Conservation (phyloP, 2,888 invertebrate genomes). For the Hemistola chrysoprasaria region DNA sequence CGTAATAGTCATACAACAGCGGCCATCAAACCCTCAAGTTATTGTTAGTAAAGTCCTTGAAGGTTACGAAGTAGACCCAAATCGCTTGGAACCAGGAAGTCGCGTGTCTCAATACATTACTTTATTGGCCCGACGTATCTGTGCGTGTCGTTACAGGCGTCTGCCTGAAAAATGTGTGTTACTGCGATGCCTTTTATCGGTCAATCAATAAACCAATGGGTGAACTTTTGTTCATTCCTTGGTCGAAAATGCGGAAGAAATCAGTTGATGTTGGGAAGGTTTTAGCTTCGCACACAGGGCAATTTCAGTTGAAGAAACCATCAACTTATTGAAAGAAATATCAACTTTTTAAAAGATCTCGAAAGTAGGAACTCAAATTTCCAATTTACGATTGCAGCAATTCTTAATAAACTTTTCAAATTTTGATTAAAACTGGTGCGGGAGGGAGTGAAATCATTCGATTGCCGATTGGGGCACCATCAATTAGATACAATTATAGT, state of each 20-base stretch:
- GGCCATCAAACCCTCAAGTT: slow-evolving; percentile 41
- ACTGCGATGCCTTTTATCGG: slow-evolving; percentile 53
- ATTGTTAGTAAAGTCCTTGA: slow-evolving; percentile 61
- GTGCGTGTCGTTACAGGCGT: slow-evolving; percentile 59
- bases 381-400: too few species aligned
- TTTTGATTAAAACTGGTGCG: too few species aligned
- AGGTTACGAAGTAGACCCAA: slow-evolving; percentile 43
- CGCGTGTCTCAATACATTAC: slow-evolving; percentile 58
- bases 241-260: slow-evolving; percentile 5
- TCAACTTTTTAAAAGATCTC: too few species aligned
- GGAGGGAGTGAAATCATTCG: too few species aligned
- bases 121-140: slow-evolving; percentile 29
- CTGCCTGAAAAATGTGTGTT: slow-evolving; percentile 54
- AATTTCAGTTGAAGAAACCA: too few species aligned
- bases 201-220: slow-evolving; percentile 46
- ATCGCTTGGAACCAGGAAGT: slow-evolving; percentile 60
- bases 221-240: slow-evolving; percentile 22
- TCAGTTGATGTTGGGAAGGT: not conserved
- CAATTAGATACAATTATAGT: too few species aligned
- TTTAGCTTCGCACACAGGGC: too few species aligned
- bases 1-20: slow-evolving; percentile 12
- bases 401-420: too few species aligned
- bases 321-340: too few species aligned
- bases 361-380: too few species aligned
- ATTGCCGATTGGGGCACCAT: too few species aligned